Evolutionary conservation across 2,797 vertebrate species (phyloP).

Genomic region (Fistularia tabacaria): DNA sequence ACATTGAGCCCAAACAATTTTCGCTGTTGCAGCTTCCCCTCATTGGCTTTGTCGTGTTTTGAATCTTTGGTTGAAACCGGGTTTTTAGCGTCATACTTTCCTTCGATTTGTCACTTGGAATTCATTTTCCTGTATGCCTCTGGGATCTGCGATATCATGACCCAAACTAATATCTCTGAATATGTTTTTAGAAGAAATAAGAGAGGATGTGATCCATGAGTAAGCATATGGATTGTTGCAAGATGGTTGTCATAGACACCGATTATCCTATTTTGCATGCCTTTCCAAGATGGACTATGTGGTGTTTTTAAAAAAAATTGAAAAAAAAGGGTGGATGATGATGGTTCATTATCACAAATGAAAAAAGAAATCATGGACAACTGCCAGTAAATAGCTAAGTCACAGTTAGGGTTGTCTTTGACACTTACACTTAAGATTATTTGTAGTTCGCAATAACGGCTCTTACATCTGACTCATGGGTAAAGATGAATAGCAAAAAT

Average conservation of each 20-base stretch:
- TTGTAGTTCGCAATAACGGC: too few relatives aligned
- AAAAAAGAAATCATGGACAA: not conserved
- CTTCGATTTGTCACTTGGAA: slow-evolving; percentile 48
- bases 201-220: slow-evolving; percentile 19
- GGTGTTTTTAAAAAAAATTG: slow-evolving; percentile 12
- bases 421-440: too few relatives aligned
- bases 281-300: slow-evolving; percentile 27
- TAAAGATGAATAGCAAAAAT: too few relatives aligned
- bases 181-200: slow-evolving; percentile 11
- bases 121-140: slow-evolving; percentile 24
- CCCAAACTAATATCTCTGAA: slow-evolving; percentile 13
- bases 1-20: slow-evolving; percentile 22
- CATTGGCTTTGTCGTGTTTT: too few relatives aligned
- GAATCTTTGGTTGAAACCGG: too few relatives aligned
- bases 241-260: slow-evolving; percentile 31
- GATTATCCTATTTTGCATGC: slow-evolving; percentile 6
- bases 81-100: not conserved
- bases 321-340: too few relatives aligned
- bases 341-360: not conserved
- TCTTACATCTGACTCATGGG: too few relatives aligned
- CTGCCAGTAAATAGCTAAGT: slow-evolving; percentile 7
- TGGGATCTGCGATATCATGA: slow-evolving; percentile 44
- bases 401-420: not conserved
- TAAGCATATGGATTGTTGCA: slow-evolving; percentile 19
- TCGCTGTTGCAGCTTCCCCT: too few relatives aligned